These are phyloP conservation scores for Dasypogon diadema DNA, from an alignment of 2,888 invertebrate species.

Conservation along the genomic window DNA sequence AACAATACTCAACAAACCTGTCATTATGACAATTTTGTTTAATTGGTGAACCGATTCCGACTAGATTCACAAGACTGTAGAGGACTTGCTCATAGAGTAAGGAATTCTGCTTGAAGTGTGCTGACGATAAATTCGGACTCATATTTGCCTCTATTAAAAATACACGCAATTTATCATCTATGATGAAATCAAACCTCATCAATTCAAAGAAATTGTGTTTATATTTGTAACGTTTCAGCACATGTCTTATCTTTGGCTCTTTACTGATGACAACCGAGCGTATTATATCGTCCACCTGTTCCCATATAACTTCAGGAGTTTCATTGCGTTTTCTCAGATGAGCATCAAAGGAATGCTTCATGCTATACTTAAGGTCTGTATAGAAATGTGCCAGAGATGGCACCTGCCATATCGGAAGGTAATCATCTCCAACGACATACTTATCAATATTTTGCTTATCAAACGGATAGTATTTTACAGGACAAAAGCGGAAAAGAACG, in stretches of 20 bases:
- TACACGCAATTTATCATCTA: slow-evolving; percentile 88
- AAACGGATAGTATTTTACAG: slow-evolving; percentile 90
- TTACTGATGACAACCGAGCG: slow-evolving; percentile 77
- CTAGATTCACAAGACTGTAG: slow-evolving; percentile 83
- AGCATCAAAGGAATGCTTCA: slow-evolving; percentile 88
- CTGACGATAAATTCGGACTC: slow-evolving; percentile 96
- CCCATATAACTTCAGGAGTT: slow-evolving; percentile 82
- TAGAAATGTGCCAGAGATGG: slow-evolving; percentile 81
- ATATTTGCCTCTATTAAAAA: slow-evolving; percentile 96
- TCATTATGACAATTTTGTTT: slow-evolving; percentile 41
- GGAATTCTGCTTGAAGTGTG: slow-evolving; percentile 90
- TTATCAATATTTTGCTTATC: slow-evolving; percentile 83
- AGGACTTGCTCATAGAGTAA: slow-evolving; percentile 93
- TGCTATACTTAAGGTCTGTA: slow-evolving; percentile 79
- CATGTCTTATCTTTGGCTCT: slow-evolving; percentile 77
- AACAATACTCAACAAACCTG: not conserved
- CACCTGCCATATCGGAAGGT: slow-evolving; percentile 94
- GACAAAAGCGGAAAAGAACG: slow-evolving; percentile 90
- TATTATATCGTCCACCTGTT: slow-evolving; percentile 83
- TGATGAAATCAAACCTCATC: slow-evolving; percentile 92
- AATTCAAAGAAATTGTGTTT: slow-evolving; percentile 90
- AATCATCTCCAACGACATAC: slow-evolving; percentile 95
- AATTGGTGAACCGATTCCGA: slow-evolving; percentile 77
- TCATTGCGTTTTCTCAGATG: slow-evolving; percentile 77
- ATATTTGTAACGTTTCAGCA: slow-evolving; percentile 70